phyloP scores from a whole-genome alignment of 2,113 vertebrate species.

The Calypte anna region DNA sequence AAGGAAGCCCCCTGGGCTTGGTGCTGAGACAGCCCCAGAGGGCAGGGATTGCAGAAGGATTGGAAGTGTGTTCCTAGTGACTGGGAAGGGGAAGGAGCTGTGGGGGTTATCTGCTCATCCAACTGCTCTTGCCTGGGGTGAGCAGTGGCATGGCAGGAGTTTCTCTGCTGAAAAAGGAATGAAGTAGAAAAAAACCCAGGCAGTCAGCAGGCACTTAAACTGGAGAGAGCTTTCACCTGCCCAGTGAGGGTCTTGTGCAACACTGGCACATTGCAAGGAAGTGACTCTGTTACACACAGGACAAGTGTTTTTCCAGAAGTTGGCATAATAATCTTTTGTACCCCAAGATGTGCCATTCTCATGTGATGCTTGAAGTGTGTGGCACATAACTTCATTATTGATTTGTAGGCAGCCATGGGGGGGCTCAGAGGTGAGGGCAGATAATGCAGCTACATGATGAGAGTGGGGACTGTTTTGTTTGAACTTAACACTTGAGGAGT shows the following conservation, averaged over 20 bases:
- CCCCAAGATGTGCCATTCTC: not conserved
- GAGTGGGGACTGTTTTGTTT: not conserved
- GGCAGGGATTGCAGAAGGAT: not conserved
- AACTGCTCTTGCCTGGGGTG: not conserved
- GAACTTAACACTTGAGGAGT: not conserved
- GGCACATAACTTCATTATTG: not conserved
- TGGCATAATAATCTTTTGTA: not conserved
- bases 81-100: fast-evolving
- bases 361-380: fast-evolving
- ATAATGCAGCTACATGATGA: not conserved
- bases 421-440: not conserved
- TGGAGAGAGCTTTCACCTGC: not conserved
- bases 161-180: not conserved
- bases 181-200: not conserved
- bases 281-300: not conserved
- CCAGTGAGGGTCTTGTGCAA: not conserved
- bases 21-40: not conserved
- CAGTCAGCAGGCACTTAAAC: not conserved
- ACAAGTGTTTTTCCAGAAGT: not conserved
- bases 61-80: not conserved
- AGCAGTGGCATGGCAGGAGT: not conserved
- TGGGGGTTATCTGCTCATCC: not conserved
- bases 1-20: not conserved
- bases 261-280: not conserved
- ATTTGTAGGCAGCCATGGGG: not conserved